Conservation (phyloP, 2,113 vertebrate genomes). For the Actenoides hombroni region DNA sequence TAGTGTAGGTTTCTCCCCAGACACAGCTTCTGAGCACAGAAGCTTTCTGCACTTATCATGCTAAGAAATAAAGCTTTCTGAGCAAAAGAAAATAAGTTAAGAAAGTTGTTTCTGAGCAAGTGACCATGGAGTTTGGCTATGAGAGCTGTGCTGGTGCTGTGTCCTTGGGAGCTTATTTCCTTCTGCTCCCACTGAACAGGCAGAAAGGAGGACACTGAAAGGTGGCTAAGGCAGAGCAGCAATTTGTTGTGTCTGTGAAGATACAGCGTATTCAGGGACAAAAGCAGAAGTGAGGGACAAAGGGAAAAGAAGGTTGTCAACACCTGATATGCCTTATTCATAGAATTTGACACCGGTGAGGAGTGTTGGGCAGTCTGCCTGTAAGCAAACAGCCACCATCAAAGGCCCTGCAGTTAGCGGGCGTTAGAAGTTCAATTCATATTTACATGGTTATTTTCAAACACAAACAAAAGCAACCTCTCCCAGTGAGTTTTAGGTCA, state of each 20-base stretch:
- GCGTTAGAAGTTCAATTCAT: neutral
- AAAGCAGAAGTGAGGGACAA: neutral
- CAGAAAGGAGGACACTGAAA: neutral
- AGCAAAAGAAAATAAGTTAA: neutral
- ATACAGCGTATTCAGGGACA: neutral
- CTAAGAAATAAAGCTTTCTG: neutral
- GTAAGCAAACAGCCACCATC: neutral
- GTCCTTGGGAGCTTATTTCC: neutral
- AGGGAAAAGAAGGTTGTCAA: neutral
- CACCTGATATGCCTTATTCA: accelerated
- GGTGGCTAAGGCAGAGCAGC: neutral
- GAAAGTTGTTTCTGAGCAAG: neutral
- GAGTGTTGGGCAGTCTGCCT: neutral
- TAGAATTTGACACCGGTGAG: neutral
- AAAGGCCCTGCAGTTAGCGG: neutral
- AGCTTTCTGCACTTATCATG: neutral
- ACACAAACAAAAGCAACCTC: neutral
- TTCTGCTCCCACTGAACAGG: neutral
- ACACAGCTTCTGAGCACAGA: neutral
- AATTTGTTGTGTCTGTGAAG: neutral
- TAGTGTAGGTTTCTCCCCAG: neutral
- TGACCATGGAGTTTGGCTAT: neutral
- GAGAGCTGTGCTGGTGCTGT: neutral
- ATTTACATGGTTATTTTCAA: neutral
- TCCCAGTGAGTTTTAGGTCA: neutral